These are phyloP conservation scores for Drosophila cognata DNA, from an alignment of 2,888 invertebrate genomes.

Conservation along the genomic window DNA sequence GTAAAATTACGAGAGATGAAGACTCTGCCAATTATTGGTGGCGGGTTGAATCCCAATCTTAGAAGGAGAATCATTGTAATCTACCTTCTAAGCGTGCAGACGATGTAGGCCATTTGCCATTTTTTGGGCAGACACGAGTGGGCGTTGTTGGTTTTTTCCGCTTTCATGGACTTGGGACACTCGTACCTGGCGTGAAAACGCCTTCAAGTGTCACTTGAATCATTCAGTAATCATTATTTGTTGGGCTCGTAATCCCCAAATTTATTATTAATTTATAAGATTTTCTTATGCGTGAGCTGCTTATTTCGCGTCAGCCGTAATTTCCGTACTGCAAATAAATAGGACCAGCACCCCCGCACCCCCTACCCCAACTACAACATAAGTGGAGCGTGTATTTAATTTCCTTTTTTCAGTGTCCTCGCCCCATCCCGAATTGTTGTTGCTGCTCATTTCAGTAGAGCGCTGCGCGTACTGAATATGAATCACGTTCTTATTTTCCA, in stretches of 20 bases:
- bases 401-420: conserved; percentile 49
- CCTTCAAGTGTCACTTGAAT: conserved; percentile 4
- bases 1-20: neutral
- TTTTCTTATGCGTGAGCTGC: conserved; percentile 24
- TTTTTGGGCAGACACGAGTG: neutral
- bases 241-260: conserved; percentile 20
- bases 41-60: neutral
- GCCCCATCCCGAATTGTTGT: conserved; percentile 2
- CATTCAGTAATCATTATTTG: conserved; percentile 16
- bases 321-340: conserved; percentile 59
- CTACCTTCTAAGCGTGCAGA: neutral
- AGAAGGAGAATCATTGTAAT: neutral
- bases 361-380: neutral
- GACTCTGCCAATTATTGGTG: neutral
- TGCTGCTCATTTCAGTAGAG: conserved; percentile 59
- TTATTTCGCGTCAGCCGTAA: conserved; percentile 48
- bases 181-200: neutral
- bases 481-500: conserved; percentile 68
- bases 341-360: neutral
- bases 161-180: neutral
- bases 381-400: conserved; percentile 67
- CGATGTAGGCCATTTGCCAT: neutral
- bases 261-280: conserved; percentile 41
- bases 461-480: conserved; percentile 71
- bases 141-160: neutral